Evolutionary conservation across 2,797 vertebrate genomes (phyloP), one percentile per base, ranked within the genome.

Genomic region (Sebastes variabilis): DNA sequence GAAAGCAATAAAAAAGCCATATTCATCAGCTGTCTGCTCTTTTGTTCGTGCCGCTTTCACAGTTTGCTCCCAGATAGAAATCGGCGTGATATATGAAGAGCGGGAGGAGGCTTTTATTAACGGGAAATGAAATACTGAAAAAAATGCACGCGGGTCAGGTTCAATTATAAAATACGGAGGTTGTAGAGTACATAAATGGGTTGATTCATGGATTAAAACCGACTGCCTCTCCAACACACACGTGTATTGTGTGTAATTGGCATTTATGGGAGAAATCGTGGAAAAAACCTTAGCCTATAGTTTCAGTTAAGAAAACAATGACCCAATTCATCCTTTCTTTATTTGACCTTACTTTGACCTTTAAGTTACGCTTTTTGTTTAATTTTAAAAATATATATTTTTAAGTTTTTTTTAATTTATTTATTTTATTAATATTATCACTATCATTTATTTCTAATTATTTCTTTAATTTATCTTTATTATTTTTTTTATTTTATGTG

Each of bases 101-200:
- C 27, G 27, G 11, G 64, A 65, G 64, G 14, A 27, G 64, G 70
- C 30, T 73, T 78, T 74, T 70, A 81, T 78, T 72, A 55, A 64
- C 29, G 62, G 67, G n/a, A 75, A 67, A 72, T 83, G 2, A 70
- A 82, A 80, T 22, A 82, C 27, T 29, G 42, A 68, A 49, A 68
- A 49, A 55, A 25, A 66, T 38, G 27, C 49, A 30, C 42, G 30
- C 6, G 9, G 58, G 34, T 22, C 59, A 27, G 58, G 11, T 30
- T 72, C n/a, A 58, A 24, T 55, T 71, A 16, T 5, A 16, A 30
- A 16, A 62, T 2, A 38, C 1, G 1, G 12, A 24, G 20, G 24
- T 2, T 58, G 18, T 1, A n/a, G 22, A 25, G 4, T 14, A 25
- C 11, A 67, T 49, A 49, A 13, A 8, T 20, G 7, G 8, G 12